These are phyloP conservation scores for Lasioglossum villosulum DNA, from an alignment of 2,888 invertebrate genomes.

Conservation along the genomic window DNA sequence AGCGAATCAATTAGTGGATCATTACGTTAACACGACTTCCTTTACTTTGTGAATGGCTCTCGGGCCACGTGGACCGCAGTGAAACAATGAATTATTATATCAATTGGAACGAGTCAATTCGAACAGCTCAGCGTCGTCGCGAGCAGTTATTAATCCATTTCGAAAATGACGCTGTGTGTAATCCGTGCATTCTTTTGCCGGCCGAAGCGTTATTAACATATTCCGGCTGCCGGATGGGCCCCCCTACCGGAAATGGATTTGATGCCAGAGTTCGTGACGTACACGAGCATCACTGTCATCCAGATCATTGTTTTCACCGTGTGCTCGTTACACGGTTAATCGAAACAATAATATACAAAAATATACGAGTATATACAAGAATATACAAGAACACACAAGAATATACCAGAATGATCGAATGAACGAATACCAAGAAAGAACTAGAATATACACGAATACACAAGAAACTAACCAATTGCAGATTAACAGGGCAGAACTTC, in stretches of 20 bases:
- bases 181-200: slow-evolving; percentile 38
- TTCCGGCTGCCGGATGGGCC: slow-evolving; percentile 33
- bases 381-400: no score
- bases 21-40: background rate
- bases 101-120: slow-evolving; percentile 7
- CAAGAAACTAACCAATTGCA: background rate
- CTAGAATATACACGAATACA: no score
- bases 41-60: background rate
- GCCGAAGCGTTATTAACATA: slow-evolving; percentile 39
- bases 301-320: slow-evolving; percentile 43
- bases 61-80: background rate
- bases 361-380: no score
- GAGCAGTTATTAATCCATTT: background rate
- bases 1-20: background rate
- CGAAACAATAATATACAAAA: no score
- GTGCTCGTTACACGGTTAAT: background rate
- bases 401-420: no score
- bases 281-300: background rate
- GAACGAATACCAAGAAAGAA: no score
- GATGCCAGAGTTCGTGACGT: slow-evolving; percentile 33
- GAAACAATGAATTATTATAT: slow-evolving; percentile 2
- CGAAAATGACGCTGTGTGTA: slow-evolving; percentile 17
- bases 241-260: slow-evolving; percentile 50
- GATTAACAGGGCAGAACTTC: background rate
- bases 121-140: background rate